Conservation (phyloP, 23 tunicate genomes). For the Clavelina lepadiformis region DNA sequence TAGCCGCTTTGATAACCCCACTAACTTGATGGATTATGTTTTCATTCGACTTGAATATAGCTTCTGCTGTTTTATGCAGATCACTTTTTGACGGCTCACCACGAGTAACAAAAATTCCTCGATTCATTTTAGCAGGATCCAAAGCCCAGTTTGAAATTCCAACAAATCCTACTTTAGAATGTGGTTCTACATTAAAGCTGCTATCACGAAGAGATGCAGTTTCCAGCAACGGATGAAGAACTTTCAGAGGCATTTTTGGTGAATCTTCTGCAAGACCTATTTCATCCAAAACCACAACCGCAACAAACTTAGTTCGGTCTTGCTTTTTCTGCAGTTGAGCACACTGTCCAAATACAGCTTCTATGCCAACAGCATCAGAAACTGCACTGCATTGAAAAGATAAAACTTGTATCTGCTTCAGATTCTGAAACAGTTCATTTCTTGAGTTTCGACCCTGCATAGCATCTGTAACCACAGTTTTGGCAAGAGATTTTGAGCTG, state of each 20-base stretch:
- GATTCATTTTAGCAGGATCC: constrained; percentile 76
- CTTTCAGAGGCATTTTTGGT: constrained; percentile 73
- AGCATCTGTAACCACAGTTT: constrained; percentile 42
- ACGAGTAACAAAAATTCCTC: constrained; percentile 66
- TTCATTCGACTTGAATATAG: constrained; percentile 36
- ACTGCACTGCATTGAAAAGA: constrained; percentile 72
- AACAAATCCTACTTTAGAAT: constrained; percentile 42
- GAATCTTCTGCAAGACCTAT: constrained; percentile 75
- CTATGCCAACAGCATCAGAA: constrained; percentile 65
- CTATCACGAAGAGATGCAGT: neutral
- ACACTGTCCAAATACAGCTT: constrained; percentile 59
- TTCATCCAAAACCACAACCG: constrained; percentile 76
- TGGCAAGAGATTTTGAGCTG: constrained; percentile 69
- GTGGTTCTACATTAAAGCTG: neutral
- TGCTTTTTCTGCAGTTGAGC: constrained; percentile 54
- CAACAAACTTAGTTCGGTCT: constrained; percentile 28
- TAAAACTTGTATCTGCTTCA: constrained; percentile 54
- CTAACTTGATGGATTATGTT: constrained; percentile 2
- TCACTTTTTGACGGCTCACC: constrained; percentile 31
- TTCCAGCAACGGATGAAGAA: constrained; percentile 64
- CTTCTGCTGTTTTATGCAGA: constrained; percentile 44
- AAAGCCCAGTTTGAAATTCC: constrained; percentile 72
- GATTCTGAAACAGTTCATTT: constrained; percentile 13
- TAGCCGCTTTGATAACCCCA: constrained; percentile 5
- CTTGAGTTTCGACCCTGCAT: constrained; percentile 46